A percentile compares a stretch with the other conserved stretches of the same genome.
Conservation (phyloP, 2,797 vertebrate genomes). For the Ceyx erithaca region DNA sequence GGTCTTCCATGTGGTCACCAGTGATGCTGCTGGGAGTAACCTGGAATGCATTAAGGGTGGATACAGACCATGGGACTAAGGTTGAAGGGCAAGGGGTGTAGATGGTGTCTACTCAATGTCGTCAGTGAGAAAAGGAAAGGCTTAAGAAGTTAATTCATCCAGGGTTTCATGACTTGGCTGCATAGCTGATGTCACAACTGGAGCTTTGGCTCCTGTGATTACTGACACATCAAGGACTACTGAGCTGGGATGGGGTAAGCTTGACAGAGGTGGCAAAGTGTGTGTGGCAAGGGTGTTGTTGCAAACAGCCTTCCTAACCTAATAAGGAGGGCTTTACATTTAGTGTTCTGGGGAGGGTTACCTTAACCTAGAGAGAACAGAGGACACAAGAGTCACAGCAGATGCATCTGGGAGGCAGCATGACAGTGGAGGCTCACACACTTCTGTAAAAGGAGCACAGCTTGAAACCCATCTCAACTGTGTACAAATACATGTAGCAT, state of each 20-base stretch:
- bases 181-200: background rate
- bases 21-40: background rate
- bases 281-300: background rate
- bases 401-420: background rate
- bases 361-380: background rate
- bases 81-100: background rate
- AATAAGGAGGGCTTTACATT: background rate
- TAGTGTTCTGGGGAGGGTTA: background rate
- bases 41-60: background rate
- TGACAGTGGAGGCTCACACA: background rate
- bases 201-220: background rate
- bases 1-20: background rate
- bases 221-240: rapidly evolving
- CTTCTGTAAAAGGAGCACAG: background rate
- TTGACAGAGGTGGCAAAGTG: background rate
- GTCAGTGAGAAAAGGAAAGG: background rate
- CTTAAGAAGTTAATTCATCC: background rate
- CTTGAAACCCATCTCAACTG: background rate
- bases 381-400: background rate
- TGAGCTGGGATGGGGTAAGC: background rate
- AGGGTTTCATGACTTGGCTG: background rate
- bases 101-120: background rate
- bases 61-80: background rate
- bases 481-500: background rate
- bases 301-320: background rate